Percentiles rank a stretch among this genome's conserved stretches.
phyloP scores from a whole-genome alignment of 2,797 vertebrate species.

The Geotrypetes seraphini region DNA sequence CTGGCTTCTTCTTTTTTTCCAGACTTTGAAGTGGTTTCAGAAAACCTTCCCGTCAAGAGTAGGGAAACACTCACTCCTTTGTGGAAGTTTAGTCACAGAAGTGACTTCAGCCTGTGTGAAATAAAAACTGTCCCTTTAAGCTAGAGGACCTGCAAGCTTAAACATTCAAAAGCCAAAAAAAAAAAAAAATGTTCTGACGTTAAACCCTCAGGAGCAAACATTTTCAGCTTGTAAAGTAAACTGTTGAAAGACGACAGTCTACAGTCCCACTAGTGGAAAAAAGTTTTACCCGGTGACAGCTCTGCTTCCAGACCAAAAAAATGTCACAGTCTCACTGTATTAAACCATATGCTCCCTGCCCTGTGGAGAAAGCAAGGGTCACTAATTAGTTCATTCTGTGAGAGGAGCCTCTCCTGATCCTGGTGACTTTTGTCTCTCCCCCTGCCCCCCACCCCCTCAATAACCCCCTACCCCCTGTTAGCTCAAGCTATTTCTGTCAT shows the following conservation, averaged over 20 bases:
- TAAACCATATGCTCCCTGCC: conserved; percentile 78
- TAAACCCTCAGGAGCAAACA: conserved; percentile 65
- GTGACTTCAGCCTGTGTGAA: conserved; percentile 24
- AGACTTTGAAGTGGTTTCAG: conserved; percentile 7
- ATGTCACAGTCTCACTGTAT: conserved; percentile 79
- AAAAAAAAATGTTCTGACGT: conserved; percentile 48
- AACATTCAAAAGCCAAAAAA: conserved; percentile 55
- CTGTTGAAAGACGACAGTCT: conserved; percentile 66
- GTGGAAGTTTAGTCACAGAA: conserved; percentile 12
- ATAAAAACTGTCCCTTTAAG: conserved; percentile 55
- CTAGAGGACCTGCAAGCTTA: conserved; percentile 46
- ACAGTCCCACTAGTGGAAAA: conserved; percentile 57
- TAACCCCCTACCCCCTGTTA: conserved; percentile 57
- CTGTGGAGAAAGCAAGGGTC: conserved; percentile 67
- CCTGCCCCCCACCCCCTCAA: conserved; percentile 4
- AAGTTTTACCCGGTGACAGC: too few relatives aligned
- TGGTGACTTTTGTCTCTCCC: conserved; percentile 69
- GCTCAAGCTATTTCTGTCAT: conserved; percentile 93
- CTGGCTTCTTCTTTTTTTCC: too few relatives aligned
- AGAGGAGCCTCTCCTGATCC: conserved; percentile 68
- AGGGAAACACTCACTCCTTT: conserved; percentile 22
- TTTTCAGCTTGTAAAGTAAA: conserved; percentile 69
- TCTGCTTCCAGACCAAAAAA: too few relatives aligned
- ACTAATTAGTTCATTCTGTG: conserved; percentile 82
- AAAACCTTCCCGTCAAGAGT: too few relatives aligned